Base-by-base conservation (phyloP, 2,113 vertebrate genomes). In the Mesitornis unicolor region DNA sequence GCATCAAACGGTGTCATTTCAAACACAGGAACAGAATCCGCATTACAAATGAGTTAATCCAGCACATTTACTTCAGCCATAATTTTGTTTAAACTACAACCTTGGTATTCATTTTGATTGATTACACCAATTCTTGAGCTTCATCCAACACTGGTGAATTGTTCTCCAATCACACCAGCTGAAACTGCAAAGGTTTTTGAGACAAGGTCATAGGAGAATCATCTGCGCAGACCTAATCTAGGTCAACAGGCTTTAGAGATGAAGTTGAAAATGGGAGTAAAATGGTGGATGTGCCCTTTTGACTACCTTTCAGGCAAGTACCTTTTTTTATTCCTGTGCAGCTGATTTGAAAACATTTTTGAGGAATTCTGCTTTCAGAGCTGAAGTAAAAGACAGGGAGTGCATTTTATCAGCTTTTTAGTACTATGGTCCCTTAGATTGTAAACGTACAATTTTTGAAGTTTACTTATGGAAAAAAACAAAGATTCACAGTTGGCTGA, bases 91-190 rank as follows among this genome's bases (percentile, higher is more conserved):
- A 76, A 94, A 69, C 50, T 48, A 16, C 67, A 89, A 28, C 69
- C 35, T 47, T 40, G 64, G 54, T 56, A 87, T 84, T 90, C 13
- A 60, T 56, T 92, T 54, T 94, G 90, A 96, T 19, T 70, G 57
- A 93, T 91, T 86, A 86, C 57, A 84, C 35, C 19, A 82, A 74
- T 83, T 79, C 87, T 84, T 90, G 87, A 73, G 57, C 63, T 90
- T 47, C 65, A 45, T 61, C 83, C 77, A 90, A 60, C 0, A 2
- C 74, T 68, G 36, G 28, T 79, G 84, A 84, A 92, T 78, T 95
- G 73, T 84, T 36, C 85, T 78, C 60, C 78, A 3, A 9, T 64
- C 77, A 84, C 51, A 53, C 3, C 69, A 78, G 33, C 43, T 92
- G 76, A 77, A 69, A 70, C 19, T 78, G 76, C 38, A 84, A 77